Base-by-base conservation (phyloP, 2,113 vertebrate species). In the Nibea albiflora region DNA sequence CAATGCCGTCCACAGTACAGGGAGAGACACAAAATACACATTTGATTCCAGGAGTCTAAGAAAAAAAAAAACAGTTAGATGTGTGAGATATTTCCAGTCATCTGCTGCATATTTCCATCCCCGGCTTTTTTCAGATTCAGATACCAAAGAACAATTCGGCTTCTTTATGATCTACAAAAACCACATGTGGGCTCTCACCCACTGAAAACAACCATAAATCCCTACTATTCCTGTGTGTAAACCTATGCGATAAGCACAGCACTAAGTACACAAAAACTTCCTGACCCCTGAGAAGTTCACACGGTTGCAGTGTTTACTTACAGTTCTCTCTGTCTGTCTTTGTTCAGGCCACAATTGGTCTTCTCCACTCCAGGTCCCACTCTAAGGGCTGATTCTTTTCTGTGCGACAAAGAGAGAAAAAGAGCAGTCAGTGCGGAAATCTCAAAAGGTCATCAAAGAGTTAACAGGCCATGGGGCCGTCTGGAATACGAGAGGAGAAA, bases 251-350 rank as follows among this genome's bases (percentile, higher is more conserved):
- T 46, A 70, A 57, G 60, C 16, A 46, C 19, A 39, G n/a, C 58
- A 47, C 1, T 31, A 26, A 76, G 35, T 11, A 50, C 58, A 73
- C 28, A 49, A 17, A 80, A 60, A 62, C 57, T 5, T 42, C 28
- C 62, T n/a, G 22, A 24, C 17, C 42, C 50, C 54, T 19, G 14
- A 68, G n/a, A 64, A 57, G 65, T 54, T 73, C n/a, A 73, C 50
- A 65, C 28, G 44, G 66, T 65, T 65, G 54, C 39, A 66, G 71
- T 16, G n/a, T 87, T 82, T 88, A 93, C 93, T 92, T 82, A 94
- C 92, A 92, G 90, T 91, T 90, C 90, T 87, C 75, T 76, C 80
- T 69, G 85, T 75, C 62, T 76, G 70, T 89, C 76, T 88, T 86
- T 75, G 68, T 78, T 86, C 76, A 81, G 82, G 86, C 82, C 91